Base-by-base conservation (phyloP, 1,140 invertebrate species). In the Papilio glaucus region DNA sequence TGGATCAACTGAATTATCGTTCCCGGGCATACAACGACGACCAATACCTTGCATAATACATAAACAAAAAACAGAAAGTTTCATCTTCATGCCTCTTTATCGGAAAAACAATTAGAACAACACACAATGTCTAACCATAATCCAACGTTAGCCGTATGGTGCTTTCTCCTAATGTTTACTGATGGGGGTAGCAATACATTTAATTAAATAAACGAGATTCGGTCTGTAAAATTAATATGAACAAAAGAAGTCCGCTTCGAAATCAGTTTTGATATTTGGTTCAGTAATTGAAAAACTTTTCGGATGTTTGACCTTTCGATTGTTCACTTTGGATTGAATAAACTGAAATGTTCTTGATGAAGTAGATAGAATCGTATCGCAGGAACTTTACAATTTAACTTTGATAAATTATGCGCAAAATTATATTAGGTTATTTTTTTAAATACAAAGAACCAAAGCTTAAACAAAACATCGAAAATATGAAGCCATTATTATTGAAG, bases 221-320 rank as follows among this genome's bases (percentile, higher is more conserved):
- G 33, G 12, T 33, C 29, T 26, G 15, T 60, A 1, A 26, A 8
- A 15, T 53, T 8, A 53, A 53, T 21, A 53, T 9, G n/a, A 24
- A 63, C 9, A 38, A 21, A 24, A 15, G 33, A 37, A 29, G n/a
- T 33, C 29, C 26, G 61, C 7, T 18, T 39, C 18, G 37, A 24
- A 65, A 41, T 18, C 9, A 18, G 21, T 65, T 39, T 39, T 21
- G n/a, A 21, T 41, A 38, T 39, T 39, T 15, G 7, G 15, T 65
- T 37, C n/a, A 12, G 9, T 65, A 41, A 65, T 65, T 65, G 62
- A 65, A 65, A 65, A 65, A 65, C 62, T 65, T 65, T 39, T 24
- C 21, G 5, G 62, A 41, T 13, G 4, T 41, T 39, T 39, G 37
- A 63, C 15, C 37, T 39, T 65, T 37, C 18, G 18, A 39, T 65